Evolutionary conservation across 2,888 invertebrate species (phyloP).

Genomic region (Campoplex capitator): DNA sequence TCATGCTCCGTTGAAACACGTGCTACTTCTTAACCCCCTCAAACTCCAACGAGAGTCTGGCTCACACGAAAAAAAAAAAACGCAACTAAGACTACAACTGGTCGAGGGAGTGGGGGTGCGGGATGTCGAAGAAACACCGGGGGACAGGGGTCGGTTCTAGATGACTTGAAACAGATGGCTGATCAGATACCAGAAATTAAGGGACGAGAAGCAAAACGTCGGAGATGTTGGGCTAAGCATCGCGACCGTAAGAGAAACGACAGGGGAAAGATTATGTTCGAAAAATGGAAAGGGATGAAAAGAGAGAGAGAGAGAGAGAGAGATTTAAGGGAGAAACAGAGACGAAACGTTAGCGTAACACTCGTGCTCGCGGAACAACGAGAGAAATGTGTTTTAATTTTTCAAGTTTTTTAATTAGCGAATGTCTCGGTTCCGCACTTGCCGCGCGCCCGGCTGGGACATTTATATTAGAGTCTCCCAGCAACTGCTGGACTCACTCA

Average conservation of each 20-base stretch:
- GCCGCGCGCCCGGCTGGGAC: slow-evolving; percentile 78
- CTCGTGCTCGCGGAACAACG: slow-evolving; percentile 68
- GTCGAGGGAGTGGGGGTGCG: slow-evolving; percentile 22
- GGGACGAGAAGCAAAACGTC: slow-evolving; percentile 70
- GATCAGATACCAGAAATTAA: slow-evolving; percentile 84
- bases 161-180: slow-evolving; percentile 83
- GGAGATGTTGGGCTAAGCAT: slow-evolving; percentile 42
- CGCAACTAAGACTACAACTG: slow-evolving; percentile 15
- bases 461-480: slow-evolving; percentile 83
- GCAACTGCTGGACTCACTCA: slow-evolving; percentile 62
- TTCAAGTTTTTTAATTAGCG: slow-evolving; percentile 85
- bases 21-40: slow-evolving; percentile 25
- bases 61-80: slow-evolving; percentile 24
- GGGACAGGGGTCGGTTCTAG: slow-evolving; percentile 68
- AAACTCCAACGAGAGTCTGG: slow-evolving; percentile 19
- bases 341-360: slow-evolving; percentile 47
- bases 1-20: slow-evolving; percentile 48
- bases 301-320: neutral
- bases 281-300: slow-evolving; percentile 22
- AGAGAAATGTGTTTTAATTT: slow-evolving; percentile 85
- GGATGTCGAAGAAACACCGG: slow-evolving; percentile 40
- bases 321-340: slow-evolving; percentile 32
- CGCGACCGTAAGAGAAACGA: slow-evolving; percentile 74
- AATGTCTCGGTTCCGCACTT: slow-evolving; percentile 83
- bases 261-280: slow-evolving; percentile 5